Base-by-base conservation (phyloP, 2,113 vertebrate species). In the Corythornis cristatus region DNA sequence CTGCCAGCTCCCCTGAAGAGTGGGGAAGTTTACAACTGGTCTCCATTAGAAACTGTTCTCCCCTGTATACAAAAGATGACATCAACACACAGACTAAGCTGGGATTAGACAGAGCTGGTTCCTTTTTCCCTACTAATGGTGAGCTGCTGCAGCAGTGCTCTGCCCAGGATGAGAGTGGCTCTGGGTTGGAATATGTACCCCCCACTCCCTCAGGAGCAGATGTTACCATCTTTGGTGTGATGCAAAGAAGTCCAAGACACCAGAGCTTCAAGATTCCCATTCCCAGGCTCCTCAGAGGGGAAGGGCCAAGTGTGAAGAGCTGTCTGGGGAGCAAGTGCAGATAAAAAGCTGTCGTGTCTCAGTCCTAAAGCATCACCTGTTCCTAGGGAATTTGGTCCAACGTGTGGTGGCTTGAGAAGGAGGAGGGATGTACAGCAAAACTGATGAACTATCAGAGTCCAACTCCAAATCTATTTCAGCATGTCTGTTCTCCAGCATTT, bases 111-210 rank as follows among this genome's bases (percentile, higher is more conserved):
- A 29, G 26, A 22, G 9, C 16, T 29, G 16, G 10, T 5, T 15
- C 61, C 8, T 0, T 42, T 26, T 4, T 11, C 12, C 25, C 61
- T 5, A 2, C 0, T 1, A 31, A 62, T 15, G 33, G 15, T 5
- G 35, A 8, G 3, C 3, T 79, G 12, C 6, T 62, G 22, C 25
- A n/a, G 78, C 43, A 93, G 14, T 7, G 40, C 33, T 53, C 65
- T 37, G 9, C 25, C 15, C 57, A 46, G 13, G 5, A 53, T 14
- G 4, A 8, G 75, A 29, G 11, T 2, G 85, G 29, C 13, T 51
- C 33, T 20, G 5, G 5, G 12, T 88, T 8, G 45, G 40, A 26
- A 23, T 0, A 5, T 4, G 22, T 25, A 29, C 37, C n/a, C 43
- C n/a, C 4, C 35, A n/a, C 3, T 0, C 64, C 33, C 58, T 46